Evolutionary conservation across 2,888 invertebrate species (phyloP).

Genomic region (Hirtodrosophila duncani): DNA sequence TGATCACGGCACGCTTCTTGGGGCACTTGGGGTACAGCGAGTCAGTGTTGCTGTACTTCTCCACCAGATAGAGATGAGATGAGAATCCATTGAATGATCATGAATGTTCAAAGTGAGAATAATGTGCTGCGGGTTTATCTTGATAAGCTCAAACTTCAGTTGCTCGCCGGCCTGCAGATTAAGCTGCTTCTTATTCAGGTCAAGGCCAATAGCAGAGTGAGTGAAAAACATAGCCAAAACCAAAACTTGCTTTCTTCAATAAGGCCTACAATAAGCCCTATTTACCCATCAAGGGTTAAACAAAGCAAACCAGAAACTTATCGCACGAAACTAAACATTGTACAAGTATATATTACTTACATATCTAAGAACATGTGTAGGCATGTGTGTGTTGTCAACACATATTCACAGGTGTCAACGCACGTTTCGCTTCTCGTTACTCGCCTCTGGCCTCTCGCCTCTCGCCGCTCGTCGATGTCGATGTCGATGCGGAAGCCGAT

Average conservation of each 20-base stretch:
- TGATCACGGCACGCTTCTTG: slow-evolving; percentile 86
- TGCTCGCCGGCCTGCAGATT: slow-evolving; percentile 83
- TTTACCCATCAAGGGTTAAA: no score
- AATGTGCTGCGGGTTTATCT: slow-evolving; percentile 90
- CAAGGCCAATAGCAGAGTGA: slow-evolving; percentile 83
- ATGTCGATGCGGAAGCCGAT: no score
- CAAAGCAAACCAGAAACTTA: no score
- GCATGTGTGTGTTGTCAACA: slow-evolving; percentile 19
- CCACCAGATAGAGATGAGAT: slow-evolving; percentile 86
- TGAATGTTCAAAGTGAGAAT: slow-evolving; percentile 90
- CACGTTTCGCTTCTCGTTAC: no score
- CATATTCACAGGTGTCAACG: slow-evolving; percentile 54
- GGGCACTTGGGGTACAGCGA: slow-evolving; percentile 87
- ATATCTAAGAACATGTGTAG: background rate
- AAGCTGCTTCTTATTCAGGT: slow-evolving; percentile 82
- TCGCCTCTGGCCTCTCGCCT: no score
- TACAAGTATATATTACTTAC: no score
- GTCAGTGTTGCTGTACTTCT: slow-evolving; percentile 89
- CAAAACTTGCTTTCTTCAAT: no score
- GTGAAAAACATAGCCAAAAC: no score
- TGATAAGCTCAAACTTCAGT: slow-evolving; percentile 84
- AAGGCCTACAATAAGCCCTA: no score
- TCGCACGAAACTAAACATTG: no score
- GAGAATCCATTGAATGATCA: slow-evolving; percentile 89
- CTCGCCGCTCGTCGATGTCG: no score